Evolutionary conservation across 1,140 invertebrate species (phyloP).

Genomic region (Octopus sinensis): DNA sequence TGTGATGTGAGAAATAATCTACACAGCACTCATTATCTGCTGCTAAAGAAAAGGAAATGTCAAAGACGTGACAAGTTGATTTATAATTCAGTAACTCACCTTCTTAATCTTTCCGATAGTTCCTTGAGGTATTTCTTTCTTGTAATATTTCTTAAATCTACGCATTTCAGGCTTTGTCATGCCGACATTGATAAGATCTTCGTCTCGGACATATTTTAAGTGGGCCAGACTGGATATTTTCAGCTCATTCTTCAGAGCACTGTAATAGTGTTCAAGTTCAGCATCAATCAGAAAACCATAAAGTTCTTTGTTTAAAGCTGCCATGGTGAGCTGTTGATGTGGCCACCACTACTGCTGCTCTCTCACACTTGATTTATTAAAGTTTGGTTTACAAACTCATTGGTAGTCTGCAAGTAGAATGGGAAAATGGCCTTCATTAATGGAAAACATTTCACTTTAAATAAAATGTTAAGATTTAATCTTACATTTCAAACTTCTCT

Average conservation of each 20-base stretch:
- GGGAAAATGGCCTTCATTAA: no score
- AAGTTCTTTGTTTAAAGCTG: slow-evolving; percentile 62
- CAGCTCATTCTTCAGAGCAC: slow-evolving; percentile 66
- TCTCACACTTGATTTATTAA: slow-evolving; percentile 13
- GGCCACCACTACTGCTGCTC: slow-evolving; percentile 4
- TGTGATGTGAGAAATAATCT: no score
- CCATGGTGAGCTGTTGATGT: slow-evolving; percentile 24
- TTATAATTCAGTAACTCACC: slow-evolving; percentile 26
- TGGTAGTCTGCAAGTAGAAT: not conserved
- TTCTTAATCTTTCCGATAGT: slow-evolving; percentile 57
- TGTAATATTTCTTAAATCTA: slow-evolving; percentile 88
- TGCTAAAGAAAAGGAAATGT: no score
- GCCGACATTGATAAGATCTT: slow-evolving; percentile 85
- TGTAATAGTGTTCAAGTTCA: slow-evolving; percentile 85
- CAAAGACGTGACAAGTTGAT: not conserved
- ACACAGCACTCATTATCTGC: no score
- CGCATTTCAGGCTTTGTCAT: slow-evolving; percentile 93
- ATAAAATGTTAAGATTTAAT: no score
- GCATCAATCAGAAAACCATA: slow-evolving; percentile 88
- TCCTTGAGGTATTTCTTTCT: slow-evolving; percentile 83
- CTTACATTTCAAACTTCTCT: no score
- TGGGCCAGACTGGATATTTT: slow-evolving; percentile 74
- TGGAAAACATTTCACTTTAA: no score
- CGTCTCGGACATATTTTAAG: slow-evolving; percentile 92
- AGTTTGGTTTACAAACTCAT: slow-evolving; percentile 20